Base-by-base conservation (phyloP, 2,113 vertebrate species). In the Formicarius rufipectus region DNA sequence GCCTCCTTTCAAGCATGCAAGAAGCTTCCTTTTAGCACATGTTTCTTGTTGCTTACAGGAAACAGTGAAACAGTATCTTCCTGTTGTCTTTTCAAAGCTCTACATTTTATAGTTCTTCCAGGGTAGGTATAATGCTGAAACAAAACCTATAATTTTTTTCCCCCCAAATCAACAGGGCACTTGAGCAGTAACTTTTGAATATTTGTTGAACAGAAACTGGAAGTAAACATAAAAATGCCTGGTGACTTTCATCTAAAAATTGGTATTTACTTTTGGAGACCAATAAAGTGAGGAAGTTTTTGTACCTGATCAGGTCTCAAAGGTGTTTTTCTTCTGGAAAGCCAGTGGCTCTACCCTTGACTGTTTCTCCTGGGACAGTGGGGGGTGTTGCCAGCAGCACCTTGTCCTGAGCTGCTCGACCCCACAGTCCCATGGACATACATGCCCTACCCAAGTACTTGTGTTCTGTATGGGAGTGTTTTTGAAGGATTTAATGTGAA, bases 401-500 rank as follows among this genome's bases (percentile, higher is more conserved):
- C 14, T 62, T 49, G 64, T 45, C 28, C 27, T 40, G 28, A 64
- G 42, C 14, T 59, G 6, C 49, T 74, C 31, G 81, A 39, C 66
- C 39, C 71, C 25, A 31, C 49, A 24, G 2, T 60, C 19, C 44
- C 7, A 1, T 18, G 44, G 35, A 5, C 7, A 7, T 20, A 1
- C 27, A 20, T 42, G n/a, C 9, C 0, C 55, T 47, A 3, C 33
- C 19, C 10, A 6, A 42, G 12, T 47, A 1, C 37, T 55, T 47
- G 37, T 69, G 17, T 56, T 52, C 45, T 62, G 24, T 12, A 1
- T 4, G 6, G 5, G 66, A 33, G 25, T 22, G 33, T 4, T 87
- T 74, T 11, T 82, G n/a, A n/a, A n/a, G n/a, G n/a, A n/a, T n/a
- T n/a, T n/a, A n/a, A n/a, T n/a, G n/a, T n/a, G n/a, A n/a, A n/a